Evolutionary conservation across 2,113 vertebrate genomes (phyloP).

Genomic region (Tricholaema leucomelas): DNA sequence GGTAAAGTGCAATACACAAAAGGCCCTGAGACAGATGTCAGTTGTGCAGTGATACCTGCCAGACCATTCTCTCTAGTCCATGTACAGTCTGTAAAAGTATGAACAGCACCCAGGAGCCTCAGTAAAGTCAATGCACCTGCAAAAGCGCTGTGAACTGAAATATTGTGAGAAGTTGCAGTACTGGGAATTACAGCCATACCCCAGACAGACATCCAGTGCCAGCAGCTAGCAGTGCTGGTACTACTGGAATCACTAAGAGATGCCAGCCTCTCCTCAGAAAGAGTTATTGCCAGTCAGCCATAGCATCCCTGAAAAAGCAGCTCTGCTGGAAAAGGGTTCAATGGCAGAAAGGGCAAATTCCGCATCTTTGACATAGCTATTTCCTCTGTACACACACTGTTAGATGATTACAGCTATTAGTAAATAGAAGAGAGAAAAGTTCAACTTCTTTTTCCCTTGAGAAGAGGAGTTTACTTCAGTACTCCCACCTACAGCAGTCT

Average conservation of each 20-base stretch:
- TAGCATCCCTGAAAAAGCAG: background rate
- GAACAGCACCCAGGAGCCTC: background rate
- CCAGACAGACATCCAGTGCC: too few relatives aligned
- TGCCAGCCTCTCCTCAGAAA: background rate
- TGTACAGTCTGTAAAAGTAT: rapidly evolving
- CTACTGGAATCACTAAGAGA: rapidly evolving
- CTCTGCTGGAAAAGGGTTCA: background rate
- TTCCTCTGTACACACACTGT: background rate
- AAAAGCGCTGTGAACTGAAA: background rate
- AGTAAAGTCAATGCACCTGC: background rate
- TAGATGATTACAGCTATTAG: background rate
- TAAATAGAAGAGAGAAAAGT: background rate
- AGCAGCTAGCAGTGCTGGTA: background rate
- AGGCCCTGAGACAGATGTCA: rapidly evolving
- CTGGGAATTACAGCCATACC: rapidly evolving
- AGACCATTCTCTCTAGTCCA: rapidly evolving
- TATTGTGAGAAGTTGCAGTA: rapidly evolving
- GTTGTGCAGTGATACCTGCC: too few relatives aligned
- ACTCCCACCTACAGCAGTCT: background rate
- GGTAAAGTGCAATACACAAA: background rate
- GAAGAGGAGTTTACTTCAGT: background rate
- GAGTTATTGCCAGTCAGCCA: background rate
- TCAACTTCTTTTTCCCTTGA: background rate
- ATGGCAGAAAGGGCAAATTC: background rate
- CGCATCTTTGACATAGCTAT: background rate